A percentile compares a stretch with the other conserved stretches of the same genome.
These are phyloP conservation scores for Invenusta paracnida DNA, from an alignment of 2,888 invertebrate genomes.

Conservation along the genomic window DNA sequence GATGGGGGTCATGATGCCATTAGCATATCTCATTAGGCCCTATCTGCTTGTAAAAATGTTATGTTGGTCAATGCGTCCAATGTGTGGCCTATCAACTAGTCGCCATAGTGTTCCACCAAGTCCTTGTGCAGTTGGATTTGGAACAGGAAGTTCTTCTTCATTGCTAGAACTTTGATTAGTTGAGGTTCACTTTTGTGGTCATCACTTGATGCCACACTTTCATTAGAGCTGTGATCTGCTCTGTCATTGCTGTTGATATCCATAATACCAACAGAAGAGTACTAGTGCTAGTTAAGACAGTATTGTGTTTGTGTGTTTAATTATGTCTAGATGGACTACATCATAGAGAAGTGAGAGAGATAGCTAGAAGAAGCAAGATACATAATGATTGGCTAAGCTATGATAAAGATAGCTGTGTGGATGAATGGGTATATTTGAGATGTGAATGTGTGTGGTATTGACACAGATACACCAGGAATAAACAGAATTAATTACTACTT, in stretches of 20 bases:
- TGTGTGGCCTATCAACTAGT: background rate
- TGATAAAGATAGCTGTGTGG: too few species aligned
- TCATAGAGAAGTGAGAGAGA: too few species aligned
- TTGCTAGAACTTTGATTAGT: background rate
- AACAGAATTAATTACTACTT: too few species aligned
- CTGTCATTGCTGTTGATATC: background rate
- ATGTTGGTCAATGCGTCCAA: background rate
- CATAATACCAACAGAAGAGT: background rate
- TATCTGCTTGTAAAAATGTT: background rate
- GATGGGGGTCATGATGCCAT: background rate
- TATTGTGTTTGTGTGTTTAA: too few species aligned
- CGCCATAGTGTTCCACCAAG: background rate
- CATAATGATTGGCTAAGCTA: too few species aligned
- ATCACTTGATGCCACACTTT: background rate
- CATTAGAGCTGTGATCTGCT: background rate
- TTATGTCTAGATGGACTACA: too few species aligned
- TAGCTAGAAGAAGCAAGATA: too few species aligned
- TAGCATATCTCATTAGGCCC: background rate
- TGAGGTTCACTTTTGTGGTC: background rate
- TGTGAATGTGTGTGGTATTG: too few species aligned
- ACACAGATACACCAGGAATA: too few species aligned
- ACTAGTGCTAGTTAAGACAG: too few species aligned
- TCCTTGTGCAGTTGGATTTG: background rate
- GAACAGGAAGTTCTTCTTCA: background rate
- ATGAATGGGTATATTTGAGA: too few species aligned